Percentiles rank a stretch among this genome's conserved stretches.
phyloP scores from a whole-genome alignment of 2,888 invertebrate genomes.

The Anaspis maculata region DNA sequence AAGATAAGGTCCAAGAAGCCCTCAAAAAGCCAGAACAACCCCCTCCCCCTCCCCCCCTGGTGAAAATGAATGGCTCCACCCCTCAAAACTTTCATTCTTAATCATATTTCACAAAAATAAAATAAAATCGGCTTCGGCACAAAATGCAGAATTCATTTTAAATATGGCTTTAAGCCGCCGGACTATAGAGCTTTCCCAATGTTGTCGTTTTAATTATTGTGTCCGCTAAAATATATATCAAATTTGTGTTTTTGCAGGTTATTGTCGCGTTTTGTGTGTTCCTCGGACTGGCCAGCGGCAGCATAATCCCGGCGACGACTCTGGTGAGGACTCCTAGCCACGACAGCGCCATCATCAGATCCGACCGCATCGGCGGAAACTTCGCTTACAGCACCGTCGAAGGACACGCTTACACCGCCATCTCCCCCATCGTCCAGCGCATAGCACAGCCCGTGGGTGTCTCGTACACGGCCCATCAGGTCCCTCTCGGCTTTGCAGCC shows the following conservation, averaged over 20 bases:
- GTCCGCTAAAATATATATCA: background rate
- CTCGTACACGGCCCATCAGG: slow-evolving; percentile 17
- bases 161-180: too few relatives aligned
- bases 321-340: slow-evolving; percentile 42
- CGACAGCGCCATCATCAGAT: slow-evolving; percentile 47
- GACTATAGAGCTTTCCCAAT: too few relatives aligned
- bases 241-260: slow-evolving; percentile 12
- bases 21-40: too few relatives aligned
- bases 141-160: too few relatives aligned
- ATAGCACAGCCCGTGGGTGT: slow-evolving; percentile 12
- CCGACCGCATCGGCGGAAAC: slow-evolving; percentile 46
- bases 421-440: slow-evolving; percentile 33
- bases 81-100: too few relatives aligned
- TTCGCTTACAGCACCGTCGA: slow-evolving; percentile 49
- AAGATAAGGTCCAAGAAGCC: too few relatives aligned
- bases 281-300: slow-evolving; percentile 19
- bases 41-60: too few relatives aligned
- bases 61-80: too few relatives aligned
- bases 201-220: background rate
- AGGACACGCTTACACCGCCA: slow-evolving; percentile 42
- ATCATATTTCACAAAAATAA: too few relatives aligned
- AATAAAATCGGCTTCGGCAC: too few relatives aligned
- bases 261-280: slow-evolving; percentile 10
- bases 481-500: too few relatives aligned
- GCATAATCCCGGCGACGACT: slow-evolving; percentile 24